Conservation (phyloP, 2,113 vertebrate genomes). For the Naja naja region DNA sequence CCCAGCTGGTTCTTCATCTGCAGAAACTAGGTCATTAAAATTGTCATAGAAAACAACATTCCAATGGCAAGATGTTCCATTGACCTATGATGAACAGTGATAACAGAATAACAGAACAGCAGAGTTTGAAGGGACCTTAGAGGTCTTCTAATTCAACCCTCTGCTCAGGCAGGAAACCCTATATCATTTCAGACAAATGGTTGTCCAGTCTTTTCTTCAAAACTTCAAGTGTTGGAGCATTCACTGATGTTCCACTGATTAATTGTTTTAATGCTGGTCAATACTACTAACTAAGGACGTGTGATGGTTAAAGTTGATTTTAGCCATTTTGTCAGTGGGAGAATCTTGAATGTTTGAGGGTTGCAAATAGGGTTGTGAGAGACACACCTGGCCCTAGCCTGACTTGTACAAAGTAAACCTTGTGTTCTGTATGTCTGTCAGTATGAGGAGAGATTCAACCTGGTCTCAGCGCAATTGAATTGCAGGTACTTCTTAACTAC, state of each 20-base stretch:
- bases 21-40: neutral
- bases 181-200: no score
- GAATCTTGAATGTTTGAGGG: neutral
- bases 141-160: no score
- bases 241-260: no score
- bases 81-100: neutral
- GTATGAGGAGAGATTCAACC: neutral
- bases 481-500: neutral
- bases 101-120: no score
- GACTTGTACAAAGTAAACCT: neutral
- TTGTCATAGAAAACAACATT: neutral
- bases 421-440: neutral
- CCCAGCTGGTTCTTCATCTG: neutral
- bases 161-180: no score
- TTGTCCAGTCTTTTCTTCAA: no score
- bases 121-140: no score
- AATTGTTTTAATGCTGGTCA: neutral
- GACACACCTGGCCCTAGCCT: neutral
- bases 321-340: neutral
- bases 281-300: neutral
- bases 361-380: neutral
- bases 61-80: neutral
- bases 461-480: neutral
- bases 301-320: neutral
- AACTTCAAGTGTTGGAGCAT: no score